Base-by-base conservation (phyloP, 1,140 invertebrate species). In the Whitmania pigra region DNA sequence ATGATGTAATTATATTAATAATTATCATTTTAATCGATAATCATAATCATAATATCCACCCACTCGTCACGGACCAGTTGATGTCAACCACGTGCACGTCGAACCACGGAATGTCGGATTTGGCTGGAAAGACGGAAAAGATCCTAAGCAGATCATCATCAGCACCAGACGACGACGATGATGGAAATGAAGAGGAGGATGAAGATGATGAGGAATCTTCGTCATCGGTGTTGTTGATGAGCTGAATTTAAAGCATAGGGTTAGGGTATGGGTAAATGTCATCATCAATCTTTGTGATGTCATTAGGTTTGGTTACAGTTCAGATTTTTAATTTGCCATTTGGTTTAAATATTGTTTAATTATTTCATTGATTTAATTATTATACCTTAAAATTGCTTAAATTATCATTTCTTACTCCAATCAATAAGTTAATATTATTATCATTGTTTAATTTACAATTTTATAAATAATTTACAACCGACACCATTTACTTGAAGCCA, bases 31-130 rank as follows among this genome's bases (percentile, higher is more conserved):
- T 60, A 60, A 27, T 27, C 9, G n/a, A n/a, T n/a, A 49, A 49
- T 49, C 43, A 15, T 49, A 36, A 17, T 17, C 43, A 49, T 49
- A 3, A 49, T 49, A 0, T 49, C 43, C 43, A 63, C 69, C n/a
- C 53, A 70, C 69, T 70, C 25, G 69, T 11, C 18, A 72, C 55
- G 17, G 66, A 73, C 76, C 75, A 77, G 31, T 36, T 36, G 31
- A 70, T 49, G n/a, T 70, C 31, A 36, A 53, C 20, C 6, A 36
- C 43, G 53, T 49, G 69, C n/a, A 70, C 20, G 49, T 70, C 69
- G 22, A 13, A 54, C 69, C 69, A 70, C 6, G 43, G 69, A 36
- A 70, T 54, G 49, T 70, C 69, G 5, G 69, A 70, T 70, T 70
- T 70, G 69, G 69, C 69, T 0, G 69, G 69, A 70, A 70, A 70